phyloP scores from a whole-genome alignment of 1,140 invertebrate genomes.

The Drosophila punjabiensis region DNA sequence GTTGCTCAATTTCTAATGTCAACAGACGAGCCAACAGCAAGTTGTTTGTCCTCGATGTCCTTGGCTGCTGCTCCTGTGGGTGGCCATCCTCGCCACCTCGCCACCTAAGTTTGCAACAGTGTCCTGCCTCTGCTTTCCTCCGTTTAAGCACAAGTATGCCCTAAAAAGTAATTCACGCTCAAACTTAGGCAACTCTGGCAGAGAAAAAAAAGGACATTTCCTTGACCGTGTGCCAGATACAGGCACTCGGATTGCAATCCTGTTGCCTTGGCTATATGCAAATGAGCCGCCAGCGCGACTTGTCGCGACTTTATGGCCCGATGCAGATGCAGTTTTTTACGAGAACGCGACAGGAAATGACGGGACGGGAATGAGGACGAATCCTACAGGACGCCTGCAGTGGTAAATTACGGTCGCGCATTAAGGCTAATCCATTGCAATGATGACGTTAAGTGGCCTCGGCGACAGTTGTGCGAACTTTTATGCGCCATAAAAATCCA shows the following conservation, averaged over 20 bases:
- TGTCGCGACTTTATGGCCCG: constrained; percentile 56
- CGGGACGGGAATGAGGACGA: constrained; percentile 5
- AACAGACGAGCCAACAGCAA: constrained; percentile 64
- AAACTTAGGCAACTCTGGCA: not conserved
- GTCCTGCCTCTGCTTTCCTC: constrained; percentile 18
- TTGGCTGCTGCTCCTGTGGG: constrained; percentile 45
- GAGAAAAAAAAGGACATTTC: constrained; percentile 18
- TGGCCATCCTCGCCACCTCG: constrained; percentile 14
- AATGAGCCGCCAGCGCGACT: constrained; percentile 59
- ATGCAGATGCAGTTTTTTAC: constrained; percentile 68
- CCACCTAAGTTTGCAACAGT: constrained; percentile 16
- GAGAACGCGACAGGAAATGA: not conserved
- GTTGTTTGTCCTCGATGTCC: constrained; percentile 69
- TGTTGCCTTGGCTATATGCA: constrained; percentile 45
- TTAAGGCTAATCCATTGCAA: constrained; percentile 71
- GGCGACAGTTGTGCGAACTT: constrained; percentile 74
- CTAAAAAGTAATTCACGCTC: constrained; percentile 44
- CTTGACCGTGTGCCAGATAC: constrained; percentile 57
- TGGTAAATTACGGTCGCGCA: constrained; percentile 62
- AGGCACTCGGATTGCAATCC: constrained; percentile 20
- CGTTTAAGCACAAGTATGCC: constrained; percentile 33
- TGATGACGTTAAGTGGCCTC: constrained; percentile 76
- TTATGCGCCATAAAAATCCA: constrained; percentile 67
- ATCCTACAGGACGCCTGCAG: constrained; percentile 14
- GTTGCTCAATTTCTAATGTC: constrained; percentile 83